Conservation (phyloP, 2,888 invertebrate genomes). For the Ectropis crepuscularia region DNA sequence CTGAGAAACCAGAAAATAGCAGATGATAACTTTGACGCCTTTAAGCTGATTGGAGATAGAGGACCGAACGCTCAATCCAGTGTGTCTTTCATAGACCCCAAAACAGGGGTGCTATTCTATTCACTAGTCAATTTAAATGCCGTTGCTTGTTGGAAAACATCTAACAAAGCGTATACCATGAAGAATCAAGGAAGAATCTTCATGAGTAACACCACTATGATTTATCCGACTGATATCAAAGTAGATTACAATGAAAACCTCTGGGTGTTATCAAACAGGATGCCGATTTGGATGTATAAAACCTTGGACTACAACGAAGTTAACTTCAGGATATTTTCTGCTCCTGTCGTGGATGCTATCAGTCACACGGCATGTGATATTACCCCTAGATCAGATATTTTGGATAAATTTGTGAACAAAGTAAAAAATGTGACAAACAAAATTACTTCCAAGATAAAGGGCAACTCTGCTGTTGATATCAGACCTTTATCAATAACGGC, state of each 20-base stretch:
- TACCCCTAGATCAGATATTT: conserved; percentile 82
- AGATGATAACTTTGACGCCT: conserved; percentile 85
- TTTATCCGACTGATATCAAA: conserved; percentile 92
- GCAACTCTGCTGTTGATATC: conserved; percentile 44
- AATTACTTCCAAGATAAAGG: conserved; percentile 40
- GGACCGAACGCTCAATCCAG: conserved; percentile 90
- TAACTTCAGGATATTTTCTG: conserved; percentile 89
- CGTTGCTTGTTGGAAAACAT: conserved; percentile 91
- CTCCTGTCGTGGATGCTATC: conserved; percentile 88
- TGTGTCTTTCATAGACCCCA: conserved; percentile 88
- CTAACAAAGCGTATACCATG: conserved; percentile 87
- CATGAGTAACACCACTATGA: conserved; percentile 88
- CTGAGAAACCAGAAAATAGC: conserved; percentile 86
- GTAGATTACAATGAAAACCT: conserved; percentile 88
- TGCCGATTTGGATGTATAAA: conserved; percentile 89
- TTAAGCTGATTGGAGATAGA: conserved; percentile 87
- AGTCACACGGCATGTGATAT: conserved; percentile 89
- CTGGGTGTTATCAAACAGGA: conserved; percentile 90
- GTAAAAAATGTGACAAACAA: conserved; percentile 75
- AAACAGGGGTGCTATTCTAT: conserved; percentile 90
- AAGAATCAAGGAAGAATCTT: conserved; percentile 89
- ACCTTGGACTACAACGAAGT: conserved; percentile 86
- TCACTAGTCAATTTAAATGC: conserved; percentile 90
- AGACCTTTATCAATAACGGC: conserved; percentile 52
- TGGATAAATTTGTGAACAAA: conserved; percentile 81